These are phyloP conservation scores for Cerceris rybyensis DNA, from an alignment of 2,888 invertebrate genomes.

Conservation along the genomic window DNA sequence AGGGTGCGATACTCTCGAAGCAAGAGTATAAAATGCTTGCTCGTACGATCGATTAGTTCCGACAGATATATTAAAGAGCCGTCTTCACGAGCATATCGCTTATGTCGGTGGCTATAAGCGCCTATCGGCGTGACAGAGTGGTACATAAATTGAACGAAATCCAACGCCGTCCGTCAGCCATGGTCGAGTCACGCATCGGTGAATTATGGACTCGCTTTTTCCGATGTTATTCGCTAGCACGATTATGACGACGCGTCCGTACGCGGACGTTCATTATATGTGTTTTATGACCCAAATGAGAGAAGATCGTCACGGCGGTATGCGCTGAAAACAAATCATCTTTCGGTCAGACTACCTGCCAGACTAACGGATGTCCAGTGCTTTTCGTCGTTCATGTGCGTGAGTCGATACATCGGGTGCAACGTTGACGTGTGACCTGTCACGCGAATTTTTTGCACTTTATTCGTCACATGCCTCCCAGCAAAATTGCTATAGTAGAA, in stretches of 20 bases:
- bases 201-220: conserved; percentile 60
- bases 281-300: conserved; percentile 52
- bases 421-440: too few species aligned
- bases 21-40: too few species aligned
- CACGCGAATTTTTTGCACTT: too few species aligned
- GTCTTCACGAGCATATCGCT: conserved; percentile 53
- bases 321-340: conserved; percentile 42
- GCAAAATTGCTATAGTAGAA: too few species aligned
- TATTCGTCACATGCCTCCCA: too few species aligned
- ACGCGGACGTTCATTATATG: conserved; percentile 22
- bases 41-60: conserved; percentile 57
- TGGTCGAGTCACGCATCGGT: conserved; percentile 26
- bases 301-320: conserved; percentile 35
- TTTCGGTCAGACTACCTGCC: background rate
- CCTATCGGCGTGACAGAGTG: conserved; percentile 54
- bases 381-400: background rate
- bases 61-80: conserved; percentile 64
- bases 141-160: conserved; percentile 60
- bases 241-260: conserved; percentile 55
- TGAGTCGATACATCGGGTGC: background rate
- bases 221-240: conserved; percentile 44
- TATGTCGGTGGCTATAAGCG: conserved; percentile 39
- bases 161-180: conserved; percentile 50
- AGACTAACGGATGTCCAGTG: conserved; percentile 8
- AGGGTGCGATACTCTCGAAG: too few species aligned